Percentiles rank a stretch among this genome's conserved stretches.
Evolutionary conservation across 2,113 vertebrate species (phyloP).

Genomic region (Macaca mulatta): DNA sequence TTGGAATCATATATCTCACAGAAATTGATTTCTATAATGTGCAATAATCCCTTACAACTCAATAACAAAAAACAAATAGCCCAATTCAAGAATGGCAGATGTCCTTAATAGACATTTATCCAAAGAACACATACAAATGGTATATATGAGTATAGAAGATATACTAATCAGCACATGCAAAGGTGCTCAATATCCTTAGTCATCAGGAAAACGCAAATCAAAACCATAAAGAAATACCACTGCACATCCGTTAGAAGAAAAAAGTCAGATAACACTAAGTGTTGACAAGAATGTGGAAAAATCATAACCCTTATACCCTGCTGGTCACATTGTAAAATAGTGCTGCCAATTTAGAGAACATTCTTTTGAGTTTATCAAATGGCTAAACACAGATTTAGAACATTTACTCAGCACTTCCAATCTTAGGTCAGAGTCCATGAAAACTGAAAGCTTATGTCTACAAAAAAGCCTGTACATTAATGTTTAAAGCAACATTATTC

Average conservation of each 20-base stretch:
- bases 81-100: neutral
- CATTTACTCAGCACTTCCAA: neutral
- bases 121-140: neutral
- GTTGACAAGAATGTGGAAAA: neutral
- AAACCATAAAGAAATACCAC: neutral
- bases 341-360: neutral
- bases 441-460: neutral
- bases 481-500: neutral
- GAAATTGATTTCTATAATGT: neutral
- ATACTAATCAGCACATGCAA: neutral
- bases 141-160: no score
- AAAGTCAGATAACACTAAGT: neutral
- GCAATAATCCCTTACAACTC: neutral
- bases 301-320: neutral
- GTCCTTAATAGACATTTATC: neutral
- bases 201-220: neutral
- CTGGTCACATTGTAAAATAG: neutral
- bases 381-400: neutral
- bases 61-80: neutral
- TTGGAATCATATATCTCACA: neutral
- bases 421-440: neutral
- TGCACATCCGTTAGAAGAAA: neutral
- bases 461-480: neutral
- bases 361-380: neutral
- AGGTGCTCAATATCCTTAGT: neutral